These are phyloP conservation scores for Leptobrachium ailaonicum DNA, from an alignment of 2,113 vertebrate genomes.

Conservation along the genomic window DNA sequence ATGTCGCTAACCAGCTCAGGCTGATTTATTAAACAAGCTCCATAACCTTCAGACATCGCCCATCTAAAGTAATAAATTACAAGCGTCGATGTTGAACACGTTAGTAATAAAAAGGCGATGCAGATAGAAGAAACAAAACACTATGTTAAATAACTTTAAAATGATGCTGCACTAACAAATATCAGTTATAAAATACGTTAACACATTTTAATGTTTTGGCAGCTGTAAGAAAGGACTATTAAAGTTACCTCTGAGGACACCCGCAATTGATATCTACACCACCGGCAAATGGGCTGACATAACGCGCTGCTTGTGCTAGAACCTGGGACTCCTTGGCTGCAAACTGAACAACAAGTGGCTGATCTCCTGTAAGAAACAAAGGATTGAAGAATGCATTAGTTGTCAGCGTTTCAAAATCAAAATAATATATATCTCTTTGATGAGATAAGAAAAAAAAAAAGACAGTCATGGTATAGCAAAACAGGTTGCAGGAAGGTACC, in stretches of 20 bases:
- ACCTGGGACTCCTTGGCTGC: slow-evolving; percentile 88
- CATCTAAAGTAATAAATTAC: slow-evolving; percentile 69
- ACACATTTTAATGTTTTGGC: too few species aligned
- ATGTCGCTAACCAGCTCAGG: slow-evolving; percentile 91
- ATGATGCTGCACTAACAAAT: too few species aligned
- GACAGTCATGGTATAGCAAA: too few species aligned
- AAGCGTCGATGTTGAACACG: too few species aligned
- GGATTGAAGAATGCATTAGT: slow-evolving; percentile 35
- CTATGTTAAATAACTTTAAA: too few species aligned
- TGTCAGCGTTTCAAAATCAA: slow-evolving; percentile 39
- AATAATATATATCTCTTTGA: background rate
- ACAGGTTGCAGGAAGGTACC: too few species aligned
- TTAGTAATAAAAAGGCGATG: too few species aligned
- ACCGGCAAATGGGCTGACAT: slow-evolving; percentile 85
- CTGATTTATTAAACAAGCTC: slow-evolving; percentile 94
- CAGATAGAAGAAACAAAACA: too few species aligned
- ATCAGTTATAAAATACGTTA: too few species aligned
- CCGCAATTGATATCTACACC: slow-evolving; percentile 97
- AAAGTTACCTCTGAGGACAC: slow-evolving; percentile 89
- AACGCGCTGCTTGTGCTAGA: slow-evolving; percentile 83
- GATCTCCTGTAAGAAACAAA: slow-evolving; percentile 75
- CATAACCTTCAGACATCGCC: slow-evolving; percentile 92
- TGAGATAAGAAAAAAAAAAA: too few species aligned
- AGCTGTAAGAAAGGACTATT: background rate
- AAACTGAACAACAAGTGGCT: slow-evolving; percentile 92